Base-by-base conservation (phyloP, 2,888 invertebrate genomes). In the Drosophila leonis region DNA sequence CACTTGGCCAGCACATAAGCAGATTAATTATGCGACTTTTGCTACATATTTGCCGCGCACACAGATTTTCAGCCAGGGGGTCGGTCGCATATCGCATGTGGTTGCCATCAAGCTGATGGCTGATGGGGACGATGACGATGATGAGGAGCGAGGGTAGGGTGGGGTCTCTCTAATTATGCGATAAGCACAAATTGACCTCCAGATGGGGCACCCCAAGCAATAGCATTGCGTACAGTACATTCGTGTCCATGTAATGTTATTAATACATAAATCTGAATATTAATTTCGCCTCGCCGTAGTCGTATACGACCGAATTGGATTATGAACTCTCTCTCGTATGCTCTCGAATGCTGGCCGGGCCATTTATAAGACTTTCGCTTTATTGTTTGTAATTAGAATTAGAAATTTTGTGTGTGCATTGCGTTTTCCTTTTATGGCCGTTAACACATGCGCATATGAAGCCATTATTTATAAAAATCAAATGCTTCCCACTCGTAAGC, bases 201-300 rank as follows among this genome's bases (percentile, higher is more conserved):
- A 62, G 33, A 57, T 65, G 60, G 39, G 41, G 48, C 69, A 41
- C 24, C 60, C 59, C 24, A 15, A 31, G 44, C 18, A 35, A 18
- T 44, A 44, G 60, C n/a, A 24, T 20, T 2, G 18, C 31, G 20
- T 33, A 18, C 55, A 52, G 41, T 31, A 55, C 18, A 18, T 44
- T 27, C 52, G 48, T 51, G 41, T 42, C 20, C 75, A 72, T 78
- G 72, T 75, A 78, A 84, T 87, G 81, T 75, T 84, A 88, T 87
- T 87, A 88, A 88, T 85, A 83, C 89, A 88, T 88, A 89, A 88
- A 88, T 88, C 89, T 85, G 89, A 83, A 89, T 88, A 88, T 88
- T 88, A 88, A 89, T 89, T 87, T 78, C 66, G 74, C 56, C 67
- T 46, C 60, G 51, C 48, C 49, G 61, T 60, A 24, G 24, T 27